Percentiles rank a stretch among this genome's conserved stretches.
Evolutionary conservation across 2,113 vertebrate species (phyloP).

Genomic region (Hippocampus guttulatus): DNA sequence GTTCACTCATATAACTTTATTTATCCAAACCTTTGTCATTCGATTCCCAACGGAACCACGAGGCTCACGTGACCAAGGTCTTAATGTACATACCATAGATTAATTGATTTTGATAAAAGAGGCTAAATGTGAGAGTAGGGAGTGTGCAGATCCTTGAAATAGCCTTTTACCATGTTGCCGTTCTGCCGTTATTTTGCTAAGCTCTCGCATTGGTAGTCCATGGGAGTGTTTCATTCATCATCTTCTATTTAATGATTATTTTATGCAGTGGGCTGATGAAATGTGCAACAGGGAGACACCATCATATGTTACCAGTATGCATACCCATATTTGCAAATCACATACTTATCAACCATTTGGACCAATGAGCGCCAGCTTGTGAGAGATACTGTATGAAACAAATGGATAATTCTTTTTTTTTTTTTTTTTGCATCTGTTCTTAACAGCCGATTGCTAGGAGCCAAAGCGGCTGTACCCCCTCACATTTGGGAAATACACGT

Average conservation of each 20-base stretch:
- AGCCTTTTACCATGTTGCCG: constrained; percentile 34
- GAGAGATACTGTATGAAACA: not conserved
- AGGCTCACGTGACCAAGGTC: constrained; percentile 37
- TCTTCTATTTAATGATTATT: constrained; percentile 48
- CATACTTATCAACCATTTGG: constrained; percentile 39
- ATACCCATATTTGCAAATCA: constrained; percentile 36
- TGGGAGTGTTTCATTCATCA: constrained; percentile 30
- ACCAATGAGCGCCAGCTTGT: constrained; percentile 22
- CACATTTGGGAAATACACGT: not conserved
- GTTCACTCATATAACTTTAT: constrained; percentile 27
- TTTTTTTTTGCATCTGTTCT: constrained; percentile 6
- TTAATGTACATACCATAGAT: constrained; percentile 43
- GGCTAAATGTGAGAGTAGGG: constrained; percentile 11
- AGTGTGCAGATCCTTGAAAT: constrained; percentile 22
- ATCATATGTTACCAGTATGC: constrained; percentile 47
- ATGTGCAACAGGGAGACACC: constrained; percentile 48
- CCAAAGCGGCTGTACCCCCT: not conserved
- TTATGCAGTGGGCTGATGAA: constrained; percentile 58
- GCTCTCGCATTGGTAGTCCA: constrained; percentile 18
- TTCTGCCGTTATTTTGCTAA: constrained; percentile 21
- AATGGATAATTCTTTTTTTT: constrained; percentile 9
- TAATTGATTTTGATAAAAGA: constrained; percentile 37
- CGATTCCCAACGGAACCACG: constrained; percentile 46
- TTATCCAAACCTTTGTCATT: constrained; percentile 24
- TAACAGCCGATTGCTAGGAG: constrained; percentile 5